Percentiles rank a stretch among this genome's conserved stretches.
Conservation (phyloP, 2,113 vertebrate genomes). For the Dryoscopus gambensis region DNA sequence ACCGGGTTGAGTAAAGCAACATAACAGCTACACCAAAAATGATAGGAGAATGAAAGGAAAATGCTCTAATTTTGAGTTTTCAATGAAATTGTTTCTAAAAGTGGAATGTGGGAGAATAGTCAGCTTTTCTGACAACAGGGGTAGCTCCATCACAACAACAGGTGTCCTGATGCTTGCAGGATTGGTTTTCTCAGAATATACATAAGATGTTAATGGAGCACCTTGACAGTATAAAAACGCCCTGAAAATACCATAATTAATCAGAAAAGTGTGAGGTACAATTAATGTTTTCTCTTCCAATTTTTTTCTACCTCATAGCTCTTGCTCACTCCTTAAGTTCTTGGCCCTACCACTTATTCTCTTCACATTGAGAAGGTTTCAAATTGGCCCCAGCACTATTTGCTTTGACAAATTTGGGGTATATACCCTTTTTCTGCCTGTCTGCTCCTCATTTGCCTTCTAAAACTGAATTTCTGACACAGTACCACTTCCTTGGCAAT, state of each 20-base stretch:
- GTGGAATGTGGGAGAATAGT: not conserved
- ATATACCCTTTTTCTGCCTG: not conserved
- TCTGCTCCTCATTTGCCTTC: not conserved
- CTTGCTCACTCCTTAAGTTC: not conserved
- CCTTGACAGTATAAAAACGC: not conserved
- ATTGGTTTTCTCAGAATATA: not conserved
- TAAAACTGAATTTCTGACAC: not conserved
- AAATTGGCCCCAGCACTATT: not conserved
- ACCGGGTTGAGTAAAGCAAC: constrained; percentile 13
- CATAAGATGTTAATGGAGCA: not conserved
- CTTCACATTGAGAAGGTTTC: not conserved
- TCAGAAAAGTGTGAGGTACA: not conserved
- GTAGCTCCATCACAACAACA: not conserved
- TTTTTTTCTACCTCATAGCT: not conserved
- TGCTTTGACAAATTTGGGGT: not conserved
- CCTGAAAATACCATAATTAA: not conserved
- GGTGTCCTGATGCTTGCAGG: not conserved
- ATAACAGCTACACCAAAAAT: not conserved
- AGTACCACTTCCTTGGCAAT: not conserved
- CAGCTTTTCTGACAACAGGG: not conserved
- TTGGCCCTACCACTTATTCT: not conserved
- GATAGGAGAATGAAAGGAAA: not conserved
- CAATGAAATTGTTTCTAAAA: not conserved
- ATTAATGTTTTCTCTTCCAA: not conserved
- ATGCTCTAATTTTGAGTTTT: not conserved